These are phyloP conservation scores for Erinaceus europaeus DNA, from an alignment of 2,113 vertebrate genomes.

Conservation along the genomic window DNA sequence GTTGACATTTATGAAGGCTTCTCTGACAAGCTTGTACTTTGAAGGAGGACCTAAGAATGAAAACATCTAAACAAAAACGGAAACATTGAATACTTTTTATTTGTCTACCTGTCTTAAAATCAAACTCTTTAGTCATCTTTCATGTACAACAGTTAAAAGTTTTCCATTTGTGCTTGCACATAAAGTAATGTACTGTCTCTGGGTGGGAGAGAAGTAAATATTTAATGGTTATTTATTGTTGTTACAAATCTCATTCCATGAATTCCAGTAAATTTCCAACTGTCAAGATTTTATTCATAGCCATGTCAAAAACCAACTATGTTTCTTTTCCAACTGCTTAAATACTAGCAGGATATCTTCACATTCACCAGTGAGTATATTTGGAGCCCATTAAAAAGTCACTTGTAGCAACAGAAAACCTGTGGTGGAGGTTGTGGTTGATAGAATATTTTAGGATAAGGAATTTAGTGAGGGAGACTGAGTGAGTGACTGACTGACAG, in stretches of 20 bases:
- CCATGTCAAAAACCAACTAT: slow-evolving; percentile 1
- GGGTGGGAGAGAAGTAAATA: background rate
- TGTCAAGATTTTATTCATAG: slow-evolving; percentile 44
- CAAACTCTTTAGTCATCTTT: background rate
- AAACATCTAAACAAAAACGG: background rate
- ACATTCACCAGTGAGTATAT: slow-evolving; percentile 12
- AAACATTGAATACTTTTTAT: background rate
- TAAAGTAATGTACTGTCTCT: background rate
- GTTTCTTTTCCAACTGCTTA: slow-evolving; percentile 27
- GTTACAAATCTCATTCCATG: slow-evolving; percentile 1
- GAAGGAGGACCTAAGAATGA: background rate
- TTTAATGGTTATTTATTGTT: slow-evolving; percentile 33
- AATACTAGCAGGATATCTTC: slow-evolving; percentile 19
- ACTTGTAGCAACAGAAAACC: background rate
- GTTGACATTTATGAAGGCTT: background rate
- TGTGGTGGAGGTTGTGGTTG: background rate
- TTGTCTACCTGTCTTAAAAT: background rate
- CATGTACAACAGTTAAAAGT: background rate
- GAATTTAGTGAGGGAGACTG: background rate
- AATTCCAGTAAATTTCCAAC: slow-evolving; percentile 49
- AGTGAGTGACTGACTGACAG: background rate
- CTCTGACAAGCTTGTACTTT: background rate
- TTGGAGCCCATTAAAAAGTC: slow-evolving; percentile 22
- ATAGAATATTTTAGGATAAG: background rate
- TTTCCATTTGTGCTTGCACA: slow-evolving; percentile 7